phyloP scores from a whole-genome alignment of 1,140 invertebrate genomes.

The Drosophila prosaltans region DNA sequence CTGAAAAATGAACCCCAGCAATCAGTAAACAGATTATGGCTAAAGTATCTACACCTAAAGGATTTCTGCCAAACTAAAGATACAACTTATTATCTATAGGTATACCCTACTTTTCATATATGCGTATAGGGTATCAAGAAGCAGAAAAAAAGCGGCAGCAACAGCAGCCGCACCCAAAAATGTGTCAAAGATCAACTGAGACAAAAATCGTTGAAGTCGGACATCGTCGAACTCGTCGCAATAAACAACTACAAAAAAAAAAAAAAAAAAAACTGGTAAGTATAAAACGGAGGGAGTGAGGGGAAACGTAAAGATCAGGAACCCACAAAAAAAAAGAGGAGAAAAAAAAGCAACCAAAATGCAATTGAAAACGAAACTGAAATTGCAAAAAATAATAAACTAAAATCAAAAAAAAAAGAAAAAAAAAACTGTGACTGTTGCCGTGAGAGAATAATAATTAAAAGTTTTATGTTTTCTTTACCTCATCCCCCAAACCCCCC shows the following conservation, averaged over 20 bases:
- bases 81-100: neutral
- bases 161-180: conserved; percentile 69
- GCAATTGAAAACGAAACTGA: conserved; percentile 73
- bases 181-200: conserved; percentile 79
- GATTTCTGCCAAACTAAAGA: no score
- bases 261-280: conserved; percentile 59
- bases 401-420: conserved; percentile 25
- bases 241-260: conserved; percentile 34
- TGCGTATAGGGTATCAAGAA: conserved; percentile 9
- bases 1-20: neutral
- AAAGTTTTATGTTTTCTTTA: conserved; percentile 31
- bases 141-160: neutral
- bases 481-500: no score
- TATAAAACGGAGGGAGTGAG: neutral
- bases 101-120: neutral
- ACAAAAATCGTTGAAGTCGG: conserved; percentile 74
- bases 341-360: conserved; percentile 59
- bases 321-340: conserved; percentile 30
- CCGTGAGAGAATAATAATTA: conserved; percentile 79
- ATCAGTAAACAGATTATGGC: neutral
- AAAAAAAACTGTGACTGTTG: conserved; percentile 31
- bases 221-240: conserved; percentile 31
- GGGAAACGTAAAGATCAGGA: conserved; percentile 41
- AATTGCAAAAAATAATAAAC: conserved; percentile 36
- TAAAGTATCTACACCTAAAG: neutral